Evolutionary conservation across 1,140 invertebrate species (phyloP), one percentile per base, ranked within the genome.

Genomic region (Pararge aegeria): DNA sequence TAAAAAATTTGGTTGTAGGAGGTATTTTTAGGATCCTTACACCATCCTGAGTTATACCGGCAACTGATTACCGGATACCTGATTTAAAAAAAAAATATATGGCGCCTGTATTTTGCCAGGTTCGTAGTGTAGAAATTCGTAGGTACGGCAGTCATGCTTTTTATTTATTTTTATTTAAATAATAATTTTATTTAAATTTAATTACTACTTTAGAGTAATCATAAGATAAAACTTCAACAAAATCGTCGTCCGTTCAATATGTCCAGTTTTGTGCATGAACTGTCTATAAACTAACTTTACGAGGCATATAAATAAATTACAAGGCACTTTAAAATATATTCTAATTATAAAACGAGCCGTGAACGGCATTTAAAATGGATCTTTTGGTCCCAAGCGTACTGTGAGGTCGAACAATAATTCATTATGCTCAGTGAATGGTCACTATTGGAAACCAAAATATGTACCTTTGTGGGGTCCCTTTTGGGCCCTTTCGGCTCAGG

Each of bases 401-500:
- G 80, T 80, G 74, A 75, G 80, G 83, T 87, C 63, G 74, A 66
- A 76, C 73, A 83, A 84, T 83, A 83, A 80, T 81, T 85, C 73
- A 86, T 82, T 86, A 79, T 84, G 59, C 57, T 70, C 66, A 73
- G 64, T 83, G 70, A 84, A 83, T 75, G 73, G 75, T 72, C 66
- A 62, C 74, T 64, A 66, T 80, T 68, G 63, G 70, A 69, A 57
- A 81, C 76, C 84, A 86, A 85, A 87, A 87, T 81, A 88, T 55
- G 60, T 70, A 64, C 69, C 64, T 78, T 80, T 86, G 76, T 84
- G 80, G 75, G 80, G 82, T 85, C 82, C 65, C 66, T 49, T 27
- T 42, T 1, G 19, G 42, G 6, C 65, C 57, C 52, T 75, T 79
- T 82, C 75, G 76, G 75, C 81, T 81, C 80, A 85, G 80, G 80